Conservation (phyloP, 64 coral and sea anemone genomes). For the Montipora efflorescens region DNA sequence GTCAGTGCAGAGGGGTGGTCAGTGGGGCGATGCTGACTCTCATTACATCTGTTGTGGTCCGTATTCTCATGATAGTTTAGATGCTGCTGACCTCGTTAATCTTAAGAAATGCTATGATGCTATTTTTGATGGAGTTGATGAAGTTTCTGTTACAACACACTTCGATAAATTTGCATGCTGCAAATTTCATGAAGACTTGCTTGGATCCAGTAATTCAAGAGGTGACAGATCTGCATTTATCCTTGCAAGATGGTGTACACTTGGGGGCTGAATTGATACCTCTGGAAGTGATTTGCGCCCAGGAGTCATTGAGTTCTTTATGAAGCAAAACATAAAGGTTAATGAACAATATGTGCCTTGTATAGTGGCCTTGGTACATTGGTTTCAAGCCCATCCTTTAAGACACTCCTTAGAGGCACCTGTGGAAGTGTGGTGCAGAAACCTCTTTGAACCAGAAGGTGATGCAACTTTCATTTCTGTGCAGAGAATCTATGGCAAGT, state of each 20-base stretch:
- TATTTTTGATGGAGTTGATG: constrained; percentile 35
- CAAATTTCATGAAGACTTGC: constrained; percentile 29
- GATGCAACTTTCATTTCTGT: constrained; percentile 65
- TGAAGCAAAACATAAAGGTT: constrained; percentile 60
- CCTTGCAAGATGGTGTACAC: constrained; percentile 44
- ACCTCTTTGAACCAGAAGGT: constrained; percentile 67
- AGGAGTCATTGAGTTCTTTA: constrained; percentile 60
- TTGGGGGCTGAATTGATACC: constrained; percentile 56
- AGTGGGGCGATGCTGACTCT: constrained; percentile 6
- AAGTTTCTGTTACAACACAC: constrained; percentile 35
- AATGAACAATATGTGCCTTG: constrained; percentile 46
- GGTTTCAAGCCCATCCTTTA: constrained; percentile 64
- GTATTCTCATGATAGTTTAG: not conserved
- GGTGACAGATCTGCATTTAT: constrained; percentile 57
- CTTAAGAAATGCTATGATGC: not conserved
- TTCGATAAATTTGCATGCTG: constrained; percentile 60
- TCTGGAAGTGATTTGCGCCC: constrained; percentile 54
- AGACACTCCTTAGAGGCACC: constrained; percentile 35
- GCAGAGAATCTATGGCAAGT: constrained; percentile 70
- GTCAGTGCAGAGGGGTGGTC: constrained; percentile 13
- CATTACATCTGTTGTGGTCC: constrained; percentile 25
- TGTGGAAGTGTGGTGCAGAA: constrained; percentile 71
- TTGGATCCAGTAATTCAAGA: constrained; percentile 51
- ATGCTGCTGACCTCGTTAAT: not conserved
- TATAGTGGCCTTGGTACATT: constrained; percentile 57